Conservation (phyloP, 1,140 invertebrate species). For the Whitmania pigra region DNA sequence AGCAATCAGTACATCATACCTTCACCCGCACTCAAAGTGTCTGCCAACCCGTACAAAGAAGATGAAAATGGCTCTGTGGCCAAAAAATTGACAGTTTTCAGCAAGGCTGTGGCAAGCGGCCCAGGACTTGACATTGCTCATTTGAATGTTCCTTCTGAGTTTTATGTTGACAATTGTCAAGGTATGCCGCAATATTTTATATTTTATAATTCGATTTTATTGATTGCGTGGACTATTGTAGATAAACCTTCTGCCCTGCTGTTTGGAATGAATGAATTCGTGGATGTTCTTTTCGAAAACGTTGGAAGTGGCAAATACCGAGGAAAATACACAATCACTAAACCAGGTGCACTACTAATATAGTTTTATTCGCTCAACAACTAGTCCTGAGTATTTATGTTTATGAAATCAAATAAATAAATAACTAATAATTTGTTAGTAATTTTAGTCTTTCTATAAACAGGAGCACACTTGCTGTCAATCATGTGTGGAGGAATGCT, state of each 20-base stretch:
- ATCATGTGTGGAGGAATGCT: not conserved
- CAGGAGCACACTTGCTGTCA: not conserved
- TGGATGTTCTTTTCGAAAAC: not conserved
- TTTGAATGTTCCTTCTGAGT: constrained; percentile 4
- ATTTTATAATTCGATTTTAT: too few species aligned
- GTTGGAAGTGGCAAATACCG: not conserved
- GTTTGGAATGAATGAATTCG: not conserved
- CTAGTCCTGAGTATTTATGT: too few species aligned
- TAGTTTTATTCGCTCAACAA: not conserved
- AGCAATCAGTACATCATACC: not conserved
- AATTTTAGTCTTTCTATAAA: not conserved
- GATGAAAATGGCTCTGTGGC: not conserved
- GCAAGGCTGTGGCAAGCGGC: not conserved
- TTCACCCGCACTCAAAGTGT: not conserved
- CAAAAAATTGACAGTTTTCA: not conserved
- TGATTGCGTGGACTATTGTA: not conserved
- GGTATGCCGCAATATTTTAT: not conserved
- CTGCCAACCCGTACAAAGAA: not conserved
- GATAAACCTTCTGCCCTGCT: not conserved
- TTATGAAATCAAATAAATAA: too few species aligned
- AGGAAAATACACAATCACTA: not conserved
- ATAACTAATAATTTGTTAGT: too few species aligned
- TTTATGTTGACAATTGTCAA: not conserved
- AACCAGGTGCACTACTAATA: not conserved
- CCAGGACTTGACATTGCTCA: not conserved